A percentile compares a stretch with the other conserved stretches of the same genome.
These are phyloP conservation scores for Dallia pectoralis DNA, from an alignment of 2,797 vertebrate genomes.

Conservation along the genomic window DNA sequence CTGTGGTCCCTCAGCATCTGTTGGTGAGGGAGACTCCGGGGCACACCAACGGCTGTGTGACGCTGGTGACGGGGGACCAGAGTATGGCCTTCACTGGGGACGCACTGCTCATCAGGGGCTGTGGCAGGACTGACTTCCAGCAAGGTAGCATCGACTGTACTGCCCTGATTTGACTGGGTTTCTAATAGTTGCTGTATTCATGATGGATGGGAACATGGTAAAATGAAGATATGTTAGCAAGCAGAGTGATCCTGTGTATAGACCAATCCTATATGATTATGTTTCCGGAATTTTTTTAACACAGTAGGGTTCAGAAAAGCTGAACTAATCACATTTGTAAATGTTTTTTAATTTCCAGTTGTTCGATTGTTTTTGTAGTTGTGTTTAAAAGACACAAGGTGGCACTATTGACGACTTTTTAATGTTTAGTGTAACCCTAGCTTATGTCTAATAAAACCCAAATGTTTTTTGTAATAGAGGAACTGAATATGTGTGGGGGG, in stretches of 20 bases:
- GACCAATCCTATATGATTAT: background rate
- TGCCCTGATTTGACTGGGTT: background rate
- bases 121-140: slow-evolving; percentile 91
- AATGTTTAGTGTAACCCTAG: background rate
- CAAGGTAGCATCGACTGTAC: slow-evolving; percentile 70
- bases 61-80: slow-evolving; percentile 75
- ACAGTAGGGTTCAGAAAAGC: background rate
- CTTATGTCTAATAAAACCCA: background rate
- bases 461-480: background rate
- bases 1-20: slow-evolving; percentile 76
- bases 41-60: slow-evolving; percentile 87
- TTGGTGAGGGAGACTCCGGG: slow-evolving; percentile 82
- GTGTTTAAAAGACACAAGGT: slow-evolving; percentile 28
- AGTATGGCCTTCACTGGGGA: slow-evolving; percentile 89
- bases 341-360: background rate
- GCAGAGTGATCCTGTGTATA: background rate
- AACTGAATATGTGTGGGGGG: background rate
- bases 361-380: slow-evolving; percentile 38
- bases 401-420: background rate
- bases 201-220: background rate
- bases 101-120: slow-evolving; percentile 85
- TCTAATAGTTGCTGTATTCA: background rate
- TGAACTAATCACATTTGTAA: background rate
- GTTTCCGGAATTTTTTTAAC: too few relatives aligned
- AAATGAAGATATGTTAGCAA: background rate